A percentile compares a stretch with the other conserved stretches of the same genome.
phyloP scores from a whole-genome alignment of 2,113 vertebrate genomes.

The Melanerpes formicivorus region DNA sequence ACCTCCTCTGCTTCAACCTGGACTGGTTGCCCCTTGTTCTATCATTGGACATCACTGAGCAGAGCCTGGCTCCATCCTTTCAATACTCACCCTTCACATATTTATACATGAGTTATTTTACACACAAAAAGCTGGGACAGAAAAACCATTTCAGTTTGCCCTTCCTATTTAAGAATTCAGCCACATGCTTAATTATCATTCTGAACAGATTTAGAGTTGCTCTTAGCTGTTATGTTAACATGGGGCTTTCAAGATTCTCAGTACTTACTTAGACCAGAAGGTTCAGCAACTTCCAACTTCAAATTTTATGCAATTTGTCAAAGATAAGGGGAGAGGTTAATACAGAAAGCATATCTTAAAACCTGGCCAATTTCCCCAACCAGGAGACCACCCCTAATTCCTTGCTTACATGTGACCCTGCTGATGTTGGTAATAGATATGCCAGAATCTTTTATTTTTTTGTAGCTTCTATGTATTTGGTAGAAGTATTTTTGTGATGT shows the following conservation, averaged over 20 bases:
- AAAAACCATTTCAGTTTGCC: accelerated
- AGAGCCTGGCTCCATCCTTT: too few relatives aligned
- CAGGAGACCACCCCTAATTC: neutral
- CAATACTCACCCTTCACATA: too few relatives aligned
- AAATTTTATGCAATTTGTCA: neutral
- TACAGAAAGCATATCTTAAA: neutral
- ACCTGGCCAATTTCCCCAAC: neutral
- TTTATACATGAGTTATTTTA: neutral
- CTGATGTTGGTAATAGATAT: neutral
- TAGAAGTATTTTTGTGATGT: neutral
- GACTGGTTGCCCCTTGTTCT: too few relatives aligned
- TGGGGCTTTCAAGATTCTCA: neutral
- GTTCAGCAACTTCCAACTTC: neutral
- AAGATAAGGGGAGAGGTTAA: neutral
- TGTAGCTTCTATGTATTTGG: neutral
- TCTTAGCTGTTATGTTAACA: neutral
- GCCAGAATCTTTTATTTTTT: neutral
- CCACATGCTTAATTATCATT: accelerated
- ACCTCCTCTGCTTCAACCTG: too few relatives aligned
- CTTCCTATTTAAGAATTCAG: neutral
- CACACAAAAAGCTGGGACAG: neutral
- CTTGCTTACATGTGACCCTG: neutral
- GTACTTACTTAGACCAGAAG: neutral
- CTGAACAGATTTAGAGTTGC: neutral
- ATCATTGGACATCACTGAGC: too few relatives aligned